phyloP scores from a whole-genome alignment of 1,140 invertebrate genomes.

The Achatina immaculata region DNA sequence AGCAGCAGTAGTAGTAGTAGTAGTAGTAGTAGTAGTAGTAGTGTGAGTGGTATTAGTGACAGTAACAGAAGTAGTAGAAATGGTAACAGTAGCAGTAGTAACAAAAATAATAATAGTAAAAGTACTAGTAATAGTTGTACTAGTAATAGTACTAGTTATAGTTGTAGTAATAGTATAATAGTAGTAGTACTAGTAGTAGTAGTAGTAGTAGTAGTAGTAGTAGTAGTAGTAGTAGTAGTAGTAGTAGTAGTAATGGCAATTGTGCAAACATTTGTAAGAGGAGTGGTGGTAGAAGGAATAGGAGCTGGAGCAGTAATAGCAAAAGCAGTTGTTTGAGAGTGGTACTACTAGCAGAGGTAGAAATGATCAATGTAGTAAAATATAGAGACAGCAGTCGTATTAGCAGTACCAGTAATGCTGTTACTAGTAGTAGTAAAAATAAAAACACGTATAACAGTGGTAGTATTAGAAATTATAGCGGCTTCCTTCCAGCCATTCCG shows the following conservation, averaged over 20 bases:
- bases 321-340: slow-evolving; percentile 15
- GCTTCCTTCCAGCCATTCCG: too few species aligned
- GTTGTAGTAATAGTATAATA: slow-evolving; percentile 10
- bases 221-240: slow-evolving; percentile 25
- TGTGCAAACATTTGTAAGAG: neutral
- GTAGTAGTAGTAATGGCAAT: slow-evolving; percentile 17
- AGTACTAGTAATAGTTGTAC: slow-evolving; percentile 4
- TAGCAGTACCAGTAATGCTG: slow-evolving; percentile 14
- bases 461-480: neutral
- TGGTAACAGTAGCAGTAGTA: too few species aligned
- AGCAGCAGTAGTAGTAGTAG: too few species aligned
- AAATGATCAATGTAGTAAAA: neutral
- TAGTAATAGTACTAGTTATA: neutral
- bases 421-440: slow-evolving; percentile 5
- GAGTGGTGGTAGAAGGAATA: neutral
- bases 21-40: too few species aligned
- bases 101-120: neutral
- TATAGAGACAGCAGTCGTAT: neutral
- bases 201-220: slow-evolving; percentile 24
- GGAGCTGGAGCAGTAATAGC: slow-evolving; percentile 2
- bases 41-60: neutral
- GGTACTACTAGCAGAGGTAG: slow-evolving; percentile 13
- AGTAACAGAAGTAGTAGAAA: too few species aligned
- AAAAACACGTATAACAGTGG: neutral
- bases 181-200: slow-evolving; percentile 13